Percentiles rank a stretch among this genome's conserved stretches.
These are phyloP conservation scores for Prenolepis imparis DNA, from an alignment of 2,888 invertebrate genomes.

Conservation along the genomic window DNA sequence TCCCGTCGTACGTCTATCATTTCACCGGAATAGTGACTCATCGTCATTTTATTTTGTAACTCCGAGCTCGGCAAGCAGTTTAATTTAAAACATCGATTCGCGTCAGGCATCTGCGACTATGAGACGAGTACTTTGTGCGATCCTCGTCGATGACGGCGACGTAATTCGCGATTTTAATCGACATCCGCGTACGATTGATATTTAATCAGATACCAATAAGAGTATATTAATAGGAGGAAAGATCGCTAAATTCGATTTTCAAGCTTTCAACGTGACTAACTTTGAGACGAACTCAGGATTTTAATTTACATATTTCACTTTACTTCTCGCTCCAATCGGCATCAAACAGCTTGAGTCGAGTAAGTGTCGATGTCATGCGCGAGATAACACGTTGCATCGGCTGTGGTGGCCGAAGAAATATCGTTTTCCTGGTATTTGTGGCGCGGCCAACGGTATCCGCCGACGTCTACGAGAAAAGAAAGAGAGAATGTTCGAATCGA, in stretches of 20 bases:
- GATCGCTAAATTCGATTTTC: neutral
- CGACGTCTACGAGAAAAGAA: neutral
- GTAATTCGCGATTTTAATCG: constrained; percentile 9
- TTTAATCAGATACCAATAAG: constrained; percentile 22
- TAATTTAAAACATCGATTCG: constrained; percentile 28
- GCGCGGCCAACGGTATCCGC: constrained; percentile 45
- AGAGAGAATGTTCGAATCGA: constrained; percentile 31
- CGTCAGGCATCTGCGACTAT: neutral
- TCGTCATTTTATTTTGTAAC: constrained; percentile 14
- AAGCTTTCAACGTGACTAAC: too few relatives aligned
- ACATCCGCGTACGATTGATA: constrained; percentile 51
- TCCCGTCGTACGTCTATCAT: neutral
- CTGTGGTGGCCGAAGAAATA: constrained; percentile 35
- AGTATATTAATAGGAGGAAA: constrained; percentile 56
- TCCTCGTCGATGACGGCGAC: neutral
- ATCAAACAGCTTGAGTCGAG: constrained; percentile 4
- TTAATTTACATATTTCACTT: neutral
- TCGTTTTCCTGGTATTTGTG: constrained; percentile 43
- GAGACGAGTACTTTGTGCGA: neutral
- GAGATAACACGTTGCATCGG: constrained; percentile 43
- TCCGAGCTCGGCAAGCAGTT: neutral
- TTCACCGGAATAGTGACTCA: constrained; percentile 16
- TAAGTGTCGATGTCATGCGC: constrained; percentile 29
- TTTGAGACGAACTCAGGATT: neutral
- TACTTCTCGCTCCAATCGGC: neutral